Percentiles rank a stretch among this genome's conserved stretches.
phyloP scores from a whole-genome alignment of 2,113 vertebrate species.

The Apteryx mantelli region DNA sequence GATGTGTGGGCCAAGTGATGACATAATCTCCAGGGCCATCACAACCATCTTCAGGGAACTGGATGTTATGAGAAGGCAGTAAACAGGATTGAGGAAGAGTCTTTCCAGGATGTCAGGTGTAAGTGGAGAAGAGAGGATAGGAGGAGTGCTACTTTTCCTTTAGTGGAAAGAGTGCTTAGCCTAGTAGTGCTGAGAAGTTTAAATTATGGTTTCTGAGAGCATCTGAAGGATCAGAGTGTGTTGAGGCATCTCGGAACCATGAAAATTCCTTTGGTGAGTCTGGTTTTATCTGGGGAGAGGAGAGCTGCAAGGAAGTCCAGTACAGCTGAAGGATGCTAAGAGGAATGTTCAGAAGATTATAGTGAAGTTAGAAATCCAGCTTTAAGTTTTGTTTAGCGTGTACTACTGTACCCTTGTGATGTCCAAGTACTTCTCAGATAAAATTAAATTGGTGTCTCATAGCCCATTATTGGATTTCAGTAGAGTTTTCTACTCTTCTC shows the following conservation, averaged over 20 bases:
- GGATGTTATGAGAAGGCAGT: neutral
- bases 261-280: neutral
- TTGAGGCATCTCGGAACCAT: neutral
- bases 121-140: neutral
- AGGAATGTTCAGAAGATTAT: neutral
- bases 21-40: neutral
- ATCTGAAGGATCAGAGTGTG: neutral
- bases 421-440: slow-evolving; percentile 4
- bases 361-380: neutral
- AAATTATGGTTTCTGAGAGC: neutral
- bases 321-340: neutral
- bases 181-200: neutral
- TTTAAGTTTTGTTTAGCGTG: slow-evolving; percentile 3
- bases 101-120: neutral
- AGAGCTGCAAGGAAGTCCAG: neutral
- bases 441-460: slow-evolving; percentile 3
- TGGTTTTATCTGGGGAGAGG: neutral
- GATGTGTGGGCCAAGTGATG: neutral
- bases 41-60: neutral
- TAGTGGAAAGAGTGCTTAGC: rapidly evolving
- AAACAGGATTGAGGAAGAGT: neutral
- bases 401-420: neutral
- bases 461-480: slow-evolving; percentile 13
- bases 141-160: neutral
- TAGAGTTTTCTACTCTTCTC: slow-evolving; percentile 2